Evolutionary conservation across 2,797 vertebrate species (phyloP), one percentile per base, ranked within the genome.

Genomic region (Microctenopoma lineatum): DNA sequence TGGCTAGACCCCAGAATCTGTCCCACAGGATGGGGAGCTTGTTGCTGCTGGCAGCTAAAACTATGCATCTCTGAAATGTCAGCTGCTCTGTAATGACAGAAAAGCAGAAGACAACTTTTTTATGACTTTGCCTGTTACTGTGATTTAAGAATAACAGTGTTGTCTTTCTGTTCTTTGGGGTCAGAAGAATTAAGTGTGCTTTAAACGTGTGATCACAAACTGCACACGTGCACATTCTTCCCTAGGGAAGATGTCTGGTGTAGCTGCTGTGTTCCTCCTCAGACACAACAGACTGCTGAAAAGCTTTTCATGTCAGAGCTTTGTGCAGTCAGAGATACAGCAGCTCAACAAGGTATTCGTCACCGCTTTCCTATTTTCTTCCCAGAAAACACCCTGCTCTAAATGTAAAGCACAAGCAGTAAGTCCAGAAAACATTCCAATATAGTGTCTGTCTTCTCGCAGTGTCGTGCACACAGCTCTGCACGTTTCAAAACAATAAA

Each of bases 11-110:
- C 47, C 46, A 64, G 42, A 42, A 68, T 39, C 1, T 3, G 15
- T 62, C 70, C 66, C 70, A 15, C 38, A 58, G 41, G 67, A 64
- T 16, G 60, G 53, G 29, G 59, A 62, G 70, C 51, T 55, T 59
- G 56, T 61, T 68, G 45, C 59, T 48, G 16, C 66, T 62, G 68
- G 70, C 56, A 71, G 41, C 53, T 47, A 26, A 59, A 42, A 56
- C 42, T 1, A 2, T 12, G 32, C 59, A 41, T 61, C 52, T 69
- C 59, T 1, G 2, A 69, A 72, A 69, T 78, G 60, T 80, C 67
- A 53, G 70, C 64, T 56, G 53, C 53, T 69, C 36, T 27, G n/a
- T 65, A 50, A 51, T 69, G 51, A 65, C 48, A 41, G 27, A 15
- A 47, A 66, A 60, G 46, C 47, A 59, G 38, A 66, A 15, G 4